These are phyloP conservation scores for Paragorgia papillata DNA, from an alignment of 92 coral and sea anemone species.

Conservation along the genomic window DNA sequence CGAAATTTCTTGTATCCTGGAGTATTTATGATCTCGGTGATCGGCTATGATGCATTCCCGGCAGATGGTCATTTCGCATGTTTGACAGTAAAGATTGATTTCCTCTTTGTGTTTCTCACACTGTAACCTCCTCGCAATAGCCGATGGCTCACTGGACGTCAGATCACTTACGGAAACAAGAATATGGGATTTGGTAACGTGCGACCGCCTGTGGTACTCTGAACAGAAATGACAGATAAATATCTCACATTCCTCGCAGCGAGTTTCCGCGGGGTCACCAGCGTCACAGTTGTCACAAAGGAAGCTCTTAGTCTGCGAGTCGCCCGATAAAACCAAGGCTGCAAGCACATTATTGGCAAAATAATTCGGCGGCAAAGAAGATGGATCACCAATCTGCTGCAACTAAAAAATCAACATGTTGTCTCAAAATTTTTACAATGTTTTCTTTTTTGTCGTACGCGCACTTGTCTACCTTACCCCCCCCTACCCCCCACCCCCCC, in stretches of 20 bases:
- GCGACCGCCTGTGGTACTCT: slow-evolving; percentile 62
- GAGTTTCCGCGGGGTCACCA: slow-evolving; percentile 52
- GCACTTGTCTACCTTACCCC: too few species aligned
- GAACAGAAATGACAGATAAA: slow-evolving; percentile 69
- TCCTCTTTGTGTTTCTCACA: slow-evolving; percentile 68
- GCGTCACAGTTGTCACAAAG: slow-evolving; percentile 70
- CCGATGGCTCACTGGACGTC: slow-evolving; percentile 43
- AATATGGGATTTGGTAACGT: slow-evolving; percentile 46
- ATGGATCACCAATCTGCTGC: slow-evolving; percentile 52
- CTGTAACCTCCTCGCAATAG: slow-evolving; percentile 52
- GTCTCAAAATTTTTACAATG: too few species aligned
- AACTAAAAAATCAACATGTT: neutral
- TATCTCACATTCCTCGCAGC: slow-evolving; percentile 61
- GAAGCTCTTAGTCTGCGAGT: slow-evolving; percentile 2
- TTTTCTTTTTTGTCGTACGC: too few species aligned
- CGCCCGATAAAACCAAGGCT: slow-evolving; percentile 38
- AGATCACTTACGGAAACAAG: slow-evolving; percentile 65
- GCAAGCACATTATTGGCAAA: slow-evolving; percentile 65
- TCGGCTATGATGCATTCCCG: slow-evolving; percentile 67
- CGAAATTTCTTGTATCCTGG: slow-evolving; percentile 56
- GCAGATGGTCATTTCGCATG: slow-evolving; percentile 63
- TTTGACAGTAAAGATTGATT: slow-evolving; percentile 66
- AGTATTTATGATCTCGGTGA: slow-evolving; percentile 68
- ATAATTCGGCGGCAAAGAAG: slow-evolving; percentile 60
- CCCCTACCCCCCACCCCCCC: too few species aligned